Evolutionary conservation across 2,888 invertebrate genomes (phyloP).

Genomic region (Limnephilus lunatus): DNA sequence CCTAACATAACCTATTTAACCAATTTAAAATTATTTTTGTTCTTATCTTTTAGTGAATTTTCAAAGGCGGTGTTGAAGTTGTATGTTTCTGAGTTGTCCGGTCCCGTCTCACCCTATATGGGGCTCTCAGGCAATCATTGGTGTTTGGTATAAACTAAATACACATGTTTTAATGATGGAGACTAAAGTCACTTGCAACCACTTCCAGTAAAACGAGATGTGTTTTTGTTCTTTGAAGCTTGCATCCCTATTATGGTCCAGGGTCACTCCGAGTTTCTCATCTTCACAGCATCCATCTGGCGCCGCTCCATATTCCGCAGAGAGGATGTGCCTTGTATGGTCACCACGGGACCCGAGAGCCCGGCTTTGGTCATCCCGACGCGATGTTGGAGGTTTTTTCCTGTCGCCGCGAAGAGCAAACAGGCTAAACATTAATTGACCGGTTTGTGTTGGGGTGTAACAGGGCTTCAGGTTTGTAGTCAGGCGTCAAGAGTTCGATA

Average conservation of each 20-base stretch:
- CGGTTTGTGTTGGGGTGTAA: not conserved
- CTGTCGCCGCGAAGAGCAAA: not conserved
- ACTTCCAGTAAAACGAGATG: not conserved
- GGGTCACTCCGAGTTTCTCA: not conserved
- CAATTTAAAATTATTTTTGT: too few relatives aligned
- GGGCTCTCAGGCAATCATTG: not conserved
- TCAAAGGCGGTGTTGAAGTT: too few relatives aligned
- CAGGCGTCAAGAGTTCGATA: not conserved
- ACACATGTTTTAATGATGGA: not conserved
- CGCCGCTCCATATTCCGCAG: conserved; percentile 7
- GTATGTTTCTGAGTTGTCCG: too few relatives aligned
- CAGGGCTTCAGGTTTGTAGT: not conserved
- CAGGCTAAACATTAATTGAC: not conserved
- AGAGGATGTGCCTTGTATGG: not conserved
- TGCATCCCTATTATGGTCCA: not conserved
- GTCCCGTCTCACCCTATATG: too few relatives aligned
- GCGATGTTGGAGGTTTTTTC: not conserved
- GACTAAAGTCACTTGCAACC: not conserved
- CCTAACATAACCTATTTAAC: too few relatives aligned
- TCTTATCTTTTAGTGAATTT: too few relatives aligned
- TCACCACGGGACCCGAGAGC: not conserved
- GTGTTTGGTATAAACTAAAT: not conserved
- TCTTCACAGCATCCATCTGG: not conserved
- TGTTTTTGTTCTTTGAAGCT: not conserved
- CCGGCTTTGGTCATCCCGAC: conserved; percentile 23